phyloP scores from a whole-genome alignment of 2,797 vertebrate species.

The Pangasius mekongensis region DNA sequence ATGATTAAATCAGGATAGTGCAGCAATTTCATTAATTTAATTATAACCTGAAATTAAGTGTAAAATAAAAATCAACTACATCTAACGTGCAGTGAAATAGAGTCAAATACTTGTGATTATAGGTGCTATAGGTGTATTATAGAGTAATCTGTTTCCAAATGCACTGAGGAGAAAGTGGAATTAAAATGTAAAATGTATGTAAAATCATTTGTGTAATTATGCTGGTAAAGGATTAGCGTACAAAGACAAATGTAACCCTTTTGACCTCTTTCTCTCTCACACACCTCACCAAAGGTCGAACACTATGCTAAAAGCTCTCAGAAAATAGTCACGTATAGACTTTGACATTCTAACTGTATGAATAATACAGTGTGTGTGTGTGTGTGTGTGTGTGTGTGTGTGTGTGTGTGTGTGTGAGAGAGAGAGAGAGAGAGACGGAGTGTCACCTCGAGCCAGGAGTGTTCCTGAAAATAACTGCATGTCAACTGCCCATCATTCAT shows the following conservation, averaged over 20 bases:
- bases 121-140: too few relatives aligned
- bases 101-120: not conserved
- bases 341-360: conserved; percentile 6
- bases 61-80: not conserved
- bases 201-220: not conserved
- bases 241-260: not conserved
- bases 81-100: not conserved
- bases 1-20: too few relatives aligned
- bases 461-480: conserved; percentile 19
- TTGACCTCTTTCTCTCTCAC: not conserved
- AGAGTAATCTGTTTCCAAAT: too few relatives aligned
- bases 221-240: not conserved
- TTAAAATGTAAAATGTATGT: not conserved
- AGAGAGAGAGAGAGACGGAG: too few relatives aligned
- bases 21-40: not conserved
- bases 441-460: not conserved
- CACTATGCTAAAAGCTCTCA: not conserved
- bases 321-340: not conserved
- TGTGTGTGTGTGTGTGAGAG: not conserved
- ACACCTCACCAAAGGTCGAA: not conserved
- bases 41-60: not conserved
- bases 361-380: conserved; percentile 16
- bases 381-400: not conserved
- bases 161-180: not conserved
- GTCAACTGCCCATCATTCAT: conserved; percentile 18